Evolutionary conservation across 2,888 invertebrate genomes (phyloP), one percentile per base, ranked within the genome.

Genomic region (Argynnis bischoffii): DNA sequence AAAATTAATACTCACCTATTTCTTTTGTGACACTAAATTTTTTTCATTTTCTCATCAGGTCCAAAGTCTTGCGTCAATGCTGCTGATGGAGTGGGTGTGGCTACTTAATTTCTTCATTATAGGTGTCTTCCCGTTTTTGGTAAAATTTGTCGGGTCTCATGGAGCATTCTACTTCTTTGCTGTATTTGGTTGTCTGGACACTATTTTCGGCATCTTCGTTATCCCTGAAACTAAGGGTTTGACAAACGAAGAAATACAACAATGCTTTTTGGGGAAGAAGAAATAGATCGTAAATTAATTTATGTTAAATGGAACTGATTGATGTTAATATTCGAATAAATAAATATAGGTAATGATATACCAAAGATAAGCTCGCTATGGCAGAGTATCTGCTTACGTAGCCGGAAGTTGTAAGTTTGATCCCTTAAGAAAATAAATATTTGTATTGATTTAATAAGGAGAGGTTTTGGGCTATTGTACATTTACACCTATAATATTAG

Each of bases 161-260:
- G 89, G 88, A 0, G 81, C 83, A 0, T 93, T 93, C 76, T 90
- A 89, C 75, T 61, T 83, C 5, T 93, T 91, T 69, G 86, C 88
- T 0, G 47, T 72, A 0, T 79, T 82, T 21, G 83, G 83, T 14
- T 46, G 87, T 0, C 6, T 76, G 0, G 82, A 91, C 5, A 80
- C 82, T 0, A 48, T 87, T 0, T 72, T 88, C n/a, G 79, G 84
- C 0, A 81, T 81, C 51, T 74, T 87, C 15, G 74, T 83, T 3
- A 79, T 93, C 0, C 93, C 93, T 0, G 93, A 93, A 77, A 93
- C 93, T 0, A 93, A 93, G 66, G 93, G 93, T 1, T 78, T 92
- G 1, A 86, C 89, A 0, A 87, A 84, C 50, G 81, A 82, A 16
- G 82, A 88, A 61, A 93, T 93, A 18, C 86, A 92, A 66, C 80